Conservation (phyloP, 1,140 invertebrate species). For the Zaprionus ornatus region DNA sequence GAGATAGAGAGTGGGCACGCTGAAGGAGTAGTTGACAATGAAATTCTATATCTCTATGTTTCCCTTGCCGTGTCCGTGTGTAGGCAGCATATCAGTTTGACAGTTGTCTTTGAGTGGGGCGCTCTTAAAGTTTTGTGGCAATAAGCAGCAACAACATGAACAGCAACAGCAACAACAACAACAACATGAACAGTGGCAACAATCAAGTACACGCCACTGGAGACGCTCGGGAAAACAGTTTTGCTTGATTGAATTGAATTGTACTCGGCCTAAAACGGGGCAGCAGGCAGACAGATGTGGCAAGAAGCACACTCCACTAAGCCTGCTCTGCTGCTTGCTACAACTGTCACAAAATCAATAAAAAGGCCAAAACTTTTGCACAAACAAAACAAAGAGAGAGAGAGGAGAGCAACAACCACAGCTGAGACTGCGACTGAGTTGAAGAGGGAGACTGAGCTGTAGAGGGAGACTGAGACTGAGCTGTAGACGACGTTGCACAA, state of each 20-base stretch:
- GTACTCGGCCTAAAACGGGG: constrained; percentile 63
- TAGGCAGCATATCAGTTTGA: constrained; percentile 38
- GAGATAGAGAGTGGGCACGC: neutral
- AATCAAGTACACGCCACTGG: constrained; percentile 78
- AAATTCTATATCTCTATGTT: neutral
- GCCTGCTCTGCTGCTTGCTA: constrained; percentile 24
- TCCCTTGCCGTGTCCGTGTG: neutral
- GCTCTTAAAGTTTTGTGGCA: constrained; percentile 25
- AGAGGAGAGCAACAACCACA: constrained; percentile 19
- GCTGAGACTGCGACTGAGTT: constrained; percentile 2
- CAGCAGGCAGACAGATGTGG: constrained; percentile 13
- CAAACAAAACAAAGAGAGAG: constrained; percentile 21
- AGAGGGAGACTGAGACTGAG: no score
- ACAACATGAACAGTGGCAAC: constrained; percentile 32
- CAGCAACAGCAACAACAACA: neutral
- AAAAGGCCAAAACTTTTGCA: constrained; percentile 33
- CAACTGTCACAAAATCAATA: constrained; percentile 79
- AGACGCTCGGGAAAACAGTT: constrained; percentile 74
- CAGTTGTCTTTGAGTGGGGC: constrained; percentile 30
- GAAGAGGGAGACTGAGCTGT: neutral
- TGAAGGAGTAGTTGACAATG: constrained; percentile 7
- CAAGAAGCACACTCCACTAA: neutral
- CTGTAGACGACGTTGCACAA: constrained; percentile 24
- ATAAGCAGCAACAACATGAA: constrained; percentile 18
- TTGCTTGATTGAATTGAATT: constrained; percentile 78